Percentiles rank a stretch among this genome's conserved stretches.
phyloP scores from a whole-genome alignment of 1,140 invertebrate genomes.

The Macrobrachium nipponense region DNA sequence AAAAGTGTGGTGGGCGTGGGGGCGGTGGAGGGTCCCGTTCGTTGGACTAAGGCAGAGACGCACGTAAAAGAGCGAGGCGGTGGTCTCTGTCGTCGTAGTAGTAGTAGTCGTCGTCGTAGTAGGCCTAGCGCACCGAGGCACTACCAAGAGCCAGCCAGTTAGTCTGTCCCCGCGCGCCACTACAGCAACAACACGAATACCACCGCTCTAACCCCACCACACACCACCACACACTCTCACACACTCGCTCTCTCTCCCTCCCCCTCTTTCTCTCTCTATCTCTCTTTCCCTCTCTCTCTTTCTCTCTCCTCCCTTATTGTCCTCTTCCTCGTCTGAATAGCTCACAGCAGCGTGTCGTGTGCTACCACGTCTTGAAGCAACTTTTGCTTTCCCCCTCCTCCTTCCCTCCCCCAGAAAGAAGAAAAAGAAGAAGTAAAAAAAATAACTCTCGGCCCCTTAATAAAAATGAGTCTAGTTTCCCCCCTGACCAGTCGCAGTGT shows the following conservation, averaged over 20 bases:
- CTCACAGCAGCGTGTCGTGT: too few relatives aligned
- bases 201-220: constrained; percentile 22
- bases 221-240: constrained; percentile 25
- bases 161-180: constrained; percentile 55
- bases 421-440: too few relatives aligned
- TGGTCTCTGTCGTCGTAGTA: constrained; percentile 6
- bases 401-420: too few relatives aligned
- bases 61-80: background rate
- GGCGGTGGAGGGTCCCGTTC: constrained; percentile 4
- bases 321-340: too few relatives aligned
- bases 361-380: too few relatives aligned
- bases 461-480: too few relatives aligned
- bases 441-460: too few relatives aligned
- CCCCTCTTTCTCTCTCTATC: background rate
- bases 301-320: too few relatives aligned
- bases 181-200: constrained; percentile 37
- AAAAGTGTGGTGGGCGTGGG: constrained; percentile 48
- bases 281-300: too few relatives aligned
- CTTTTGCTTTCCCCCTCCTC: too few relatives aligned
- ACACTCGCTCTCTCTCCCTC: background rate
- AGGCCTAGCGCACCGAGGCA: constrained; percentile 57
- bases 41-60: constrained; percentile 25
- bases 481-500: too few relatives aligned
- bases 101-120: background rate
- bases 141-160: constrained; percentile 27